Percentiles rank a stretch among this genome's conserved stretches.
Conservation (phyloP, 2,113 vertebrate species). For the Himantopus leucocephalus region DNA sequence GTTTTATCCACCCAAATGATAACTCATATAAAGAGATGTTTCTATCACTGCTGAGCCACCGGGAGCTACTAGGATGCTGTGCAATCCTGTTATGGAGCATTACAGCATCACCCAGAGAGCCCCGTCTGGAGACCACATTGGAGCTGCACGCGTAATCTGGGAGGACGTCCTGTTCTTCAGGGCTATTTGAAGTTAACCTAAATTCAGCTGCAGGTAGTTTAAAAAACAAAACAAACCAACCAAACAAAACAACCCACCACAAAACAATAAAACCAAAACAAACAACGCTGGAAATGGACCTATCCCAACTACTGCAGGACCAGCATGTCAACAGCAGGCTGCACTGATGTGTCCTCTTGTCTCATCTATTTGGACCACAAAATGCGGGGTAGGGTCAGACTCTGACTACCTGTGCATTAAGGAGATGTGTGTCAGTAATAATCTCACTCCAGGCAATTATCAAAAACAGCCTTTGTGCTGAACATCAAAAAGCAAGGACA, state of each 20-base stretch:
- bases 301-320: neutral
- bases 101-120: neutral
- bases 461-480: neutral
- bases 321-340: neutral
- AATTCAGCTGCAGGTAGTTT: slow-evolving; percentile 6
- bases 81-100: neutral
- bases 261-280: neutral
- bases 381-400: neutral
- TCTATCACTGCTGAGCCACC: neutral
- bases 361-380: neutral
- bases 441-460: neutral
- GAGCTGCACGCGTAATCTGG: neutral
- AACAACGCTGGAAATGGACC: neutral
- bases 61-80: neutral
- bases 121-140: neutral
- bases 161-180: neutral
- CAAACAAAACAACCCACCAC: neutral
- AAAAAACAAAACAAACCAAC: neutral
- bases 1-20: neutral
- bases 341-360: neutral
- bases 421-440: neutral
- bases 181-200: neutral
- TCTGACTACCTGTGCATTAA: neutral
- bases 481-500: neutral
- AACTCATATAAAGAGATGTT: neutral